Evolutionary conservation across 2,888 invertebrate genomes (phyloP), one percentile per base, ranked within the genome.

Genomic region (Acleris emargana): DNA sequence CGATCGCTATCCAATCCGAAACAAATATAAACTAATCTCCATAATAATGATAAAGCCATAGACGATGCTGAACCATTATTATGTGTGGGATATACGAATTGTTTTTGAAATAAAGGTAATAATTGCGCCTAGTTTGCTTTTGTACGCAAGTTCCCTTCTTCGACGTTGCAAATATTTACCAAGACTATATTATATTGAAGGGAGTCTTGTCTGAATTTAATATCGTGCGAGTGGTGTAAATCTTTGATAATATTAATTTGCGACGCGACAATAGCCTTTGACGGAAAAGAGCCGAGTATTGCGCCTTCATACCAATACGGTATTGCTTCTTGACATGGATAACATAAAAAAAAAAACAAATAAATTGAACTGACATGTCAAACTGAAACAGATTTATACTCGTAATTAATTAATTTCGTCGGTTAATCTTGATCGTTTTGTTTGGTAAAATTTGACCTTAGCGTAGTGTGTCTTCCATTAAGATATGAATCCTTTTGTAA

Each of bases 151-250:
- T 74, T 71, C 77, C 76, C 76, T 76, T 75, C 69, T 72, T 70
- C 61, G 74, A 77, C 71, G 71, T 62, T 58, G 73, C 78, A 80
- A 84, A 84, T 81, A 83, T 84, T 83, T 82, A 76, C 73, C 49
- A 71, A 78, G 73, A 74, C 70, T 76, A 76, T 77, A 76, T 66
- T 61, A 66, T 79, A 81, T 79, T 77, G 78, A 75, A 79, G 75
- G 77, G 74, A 72, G 73, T 72, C 74, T 73, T 72, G 71, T 69
- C 68, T 69, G 71, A 73, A 79, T 78, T 80, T 82, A 80, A 83
- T 84, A 81, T 77, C 74, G 76, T 67, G 71, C 69, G 69, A 77
- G 76, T 74, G 73, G 72, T 74, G 70, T 69, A 58, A 71, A 75
- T 76, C 76, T 58, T 58, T 49, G 42, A 59, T 45, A 45, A 45